phyloP scores from a whole-genome alignment of 1,140 invertebrate species.

The Philotrypesis tridentata region DNA sequence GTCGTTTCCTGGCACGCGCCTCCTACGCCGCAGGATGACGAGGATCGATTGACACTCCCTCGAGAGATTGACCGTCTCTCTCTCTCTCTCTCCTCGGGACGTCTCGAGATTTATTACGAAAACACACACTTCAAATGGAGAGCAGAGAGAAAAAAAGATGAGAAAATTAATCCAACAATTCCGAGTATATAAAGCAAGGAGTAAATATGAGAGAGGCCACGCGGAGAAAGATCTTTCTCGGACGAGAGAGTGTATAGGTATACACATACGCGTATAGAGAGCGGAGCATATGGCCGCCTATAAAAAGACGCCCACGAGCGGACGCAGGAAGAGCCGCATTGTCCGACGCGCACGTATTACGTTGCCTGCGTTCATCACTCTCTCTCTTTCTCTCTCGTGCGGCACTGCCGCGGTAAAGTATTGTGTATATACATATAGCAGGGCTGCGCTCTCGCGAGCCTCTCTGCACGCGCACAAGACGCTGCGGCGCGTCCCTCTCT shows the following conservation, averaged over 20 bases:
- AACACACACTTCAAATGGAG: not conserved
- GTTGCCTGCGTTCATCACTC: not conserved
- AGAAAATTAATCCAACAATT: not conserved
- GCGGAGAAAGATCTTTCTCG: not conserved
- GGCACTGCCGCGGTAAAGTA: no score
- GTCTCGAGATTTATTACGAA: not conserved
- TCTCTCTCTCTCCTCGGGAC: no score
- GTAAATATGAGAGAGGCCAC: no score
- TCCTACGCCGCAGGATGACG: slow-evolving; percentile 50
- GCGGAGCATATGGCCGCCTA: slow-evolving; percentile 4
- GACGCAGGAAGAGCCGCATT: slow-evolving; percentile 1
- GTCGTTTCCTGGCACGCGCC: slow-evolving; percentile 61
- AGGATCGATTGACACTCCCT: slow-evolving; percentile 53
- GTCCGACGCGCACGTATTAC: not conserved
- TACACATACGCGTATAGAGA: no score
- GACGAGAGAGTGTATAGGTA: not conserved
- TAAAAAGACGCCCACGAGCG: not conserved
- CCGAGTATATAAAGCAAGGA: not conserved
- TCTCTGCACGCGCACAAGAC: no score
- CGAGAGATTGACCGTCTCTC: not conserved
- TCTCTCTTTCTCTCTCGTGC: no score
- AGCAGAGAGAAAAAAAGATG: no score
- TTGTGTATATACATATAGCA: no score
- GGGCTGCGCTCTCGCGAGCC: no score
- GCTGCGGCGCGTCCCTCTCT: no score